These are phyloP conservation scores for Lithobates sylvaticus DNA, from an alignment of 2,797 vertebrate genomes.

Conservation along the genomic window DNA sequence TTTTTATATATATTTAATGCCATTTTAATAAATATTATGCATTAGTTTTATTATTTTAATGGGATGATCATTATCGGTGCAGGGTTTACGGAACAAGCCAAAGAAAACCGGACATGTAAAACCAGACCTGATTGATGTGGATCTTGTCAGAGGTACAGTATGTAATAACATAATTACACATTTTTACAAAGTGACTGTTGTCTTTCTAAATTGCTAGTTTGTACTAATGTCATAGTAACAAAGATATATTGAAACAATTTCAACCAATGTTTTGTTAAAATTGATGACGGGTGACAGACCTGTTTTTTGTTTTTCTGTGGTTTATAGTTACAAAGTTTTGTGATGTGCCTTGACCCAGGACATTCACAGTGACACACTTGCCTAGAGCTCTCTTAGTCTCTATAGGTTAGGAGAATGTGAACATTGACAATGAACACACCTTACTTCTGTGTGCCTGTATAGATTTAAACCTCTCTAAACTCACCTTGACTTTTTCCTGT, in stretches of 20 bases:
- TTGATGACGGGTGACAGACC: not conserved
- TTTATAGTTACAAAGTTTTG: not conserved
- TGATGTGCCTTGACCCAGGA: not conserved
- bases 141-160: conserved; percentile 92
- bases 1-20: too few relatives aligned
- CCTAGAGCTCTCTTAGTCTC: not conserved
- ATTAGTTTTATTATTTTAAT: not conserved
- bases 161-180: not conserved
- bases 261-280: not conserved
- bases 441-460: not conserved
- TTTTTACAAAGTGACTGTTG: not conserved
- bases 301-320: not conserved
- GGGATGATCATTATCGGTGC: conserved; percentile 37
- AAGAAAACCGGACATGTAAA: conserved; percentile 99
- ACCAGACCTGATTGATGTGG: conserved; percentile 97
- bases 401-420: not conserved
- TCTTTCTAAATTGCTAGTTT: not conserved
- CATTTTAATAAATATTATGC: not conserved
- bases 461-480: not conserved
- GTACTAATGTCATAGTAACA: not conserved
- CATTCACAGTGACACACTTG: not conserved
- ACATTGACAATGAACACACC: not conserved
- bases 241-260: not conserved
- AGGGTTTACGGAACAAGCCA: conserved; percentile 99
- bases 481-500: not conserved